These are phyloP conservation scores for Diadumene lineata DNA, from an alignment of 92 coral and sea anemone species.

Conservation along the genomic window DNA sequence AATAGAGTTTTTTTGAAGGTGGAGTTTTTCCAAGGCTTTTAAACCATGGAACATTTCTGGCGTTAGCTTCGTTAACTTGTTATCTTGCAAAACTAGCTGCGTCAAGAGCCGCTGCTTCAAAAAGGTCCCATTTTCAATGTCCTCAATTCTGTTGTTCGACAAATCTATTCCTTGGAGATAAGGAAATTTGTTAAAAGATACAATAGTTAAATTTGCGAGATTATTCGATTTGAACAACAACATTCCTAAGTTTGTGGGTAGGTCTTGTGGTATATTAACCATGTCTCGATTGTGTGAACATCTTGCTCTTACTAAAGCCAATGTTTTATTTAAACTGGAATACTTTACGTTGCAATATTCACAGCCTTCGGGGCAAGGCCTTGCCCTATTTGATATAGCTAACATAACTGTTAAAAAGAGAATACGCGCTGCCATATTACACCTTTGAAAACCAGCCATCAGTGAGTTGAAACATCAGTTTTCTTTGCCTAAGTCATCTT, in stretches of 20 bases:
- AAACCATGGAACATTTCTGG: slow-evolving; percentile 56
- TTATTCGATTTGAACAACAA: slow-evolving; percentile 12
- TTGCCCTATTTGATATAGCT: background rate
- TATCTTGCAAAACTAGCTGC: slow-evolving; percentile 39
- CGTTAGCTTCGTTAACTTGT: slow-evolving; percentile 34
- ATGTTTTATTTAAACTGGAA: background rate
- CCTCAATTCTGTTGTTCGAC: slow-evolving; percentile 36
- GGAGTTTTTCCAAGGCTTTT: slow-evolving; percentile 29
- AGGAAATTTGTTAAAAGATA: slow-evolving; percentile 43
- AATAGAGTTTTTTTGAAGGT: slow-evolving; percentile 49
- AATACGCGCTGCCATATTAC: background rate
- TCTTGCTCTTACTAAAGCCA: slow-evolving; percentile 3
- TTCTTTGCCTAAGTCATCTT: background rate
- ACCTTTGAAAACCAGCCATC: background rate
- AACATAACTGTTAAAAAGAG: background rate
- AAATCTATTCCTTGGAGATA: slow-evolving; percentile 45
- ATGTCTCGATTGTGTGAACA: slow-evolving; percentile 15
- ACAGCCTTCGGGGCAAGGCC: slow-evolving; percentile 24
- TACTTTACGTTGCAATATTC: background rate
- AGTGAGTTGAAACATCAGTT: too few species aligned
- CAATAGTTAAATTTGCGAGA: slow-evolving; percentile 5
- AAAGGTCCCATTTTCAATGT: slow-evolving; percentile 55
- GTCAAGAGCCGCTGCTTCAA: slow-evolving; percentile 28
- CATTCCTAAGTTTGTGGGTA: slow-evolving; percentile 16
- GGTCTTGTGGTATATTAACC: slow-evolving; percentile 17